Evolutionary conservation across 2,797 vertebrate species (phyloP).

Genomic region (Propithecus perrieri): DNA sequence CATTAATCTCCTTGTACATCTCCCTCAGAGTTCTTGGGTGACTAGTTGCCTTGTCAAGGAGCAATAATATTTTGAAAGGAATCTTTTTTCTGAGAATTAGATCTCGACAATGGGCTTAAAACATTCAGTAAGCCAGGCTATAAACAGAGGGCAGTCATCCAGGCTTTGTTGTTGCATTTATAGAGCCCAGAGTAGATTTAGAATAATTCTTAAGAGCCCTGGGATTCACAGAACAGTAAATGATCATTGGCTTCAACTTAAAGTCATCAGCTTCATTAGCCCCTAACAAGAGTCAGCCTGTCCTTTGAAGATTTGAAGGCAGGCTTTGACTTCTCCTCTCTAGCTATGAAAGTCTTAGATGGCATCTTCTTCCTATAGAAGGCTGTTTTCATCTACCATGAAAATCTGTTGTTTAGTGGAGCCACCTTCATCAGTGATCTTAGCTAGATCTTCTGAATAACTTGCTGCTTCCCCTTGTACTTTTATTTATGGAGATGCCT

Average conservation of each 20-base stretch:
- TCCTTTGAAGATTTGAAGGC: not conserved
- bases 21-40: not conserved
- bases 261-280: not conserved
- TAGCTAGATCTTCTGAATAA: not conserved
- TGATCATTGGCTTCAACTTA: not conserved
- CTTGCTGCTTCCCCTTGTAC: not conserved
- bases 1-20: not conserved
- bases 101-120: not conserved
- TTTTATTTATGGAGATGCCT: not conserved
- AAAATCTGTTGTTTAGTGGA: not conserved
- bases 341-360: not conserved
- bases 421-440: not conserved
- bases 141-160: not conserved
- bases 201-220: not conserved
- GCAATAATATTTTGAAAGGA: not conserved
- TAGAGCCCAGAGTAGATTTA: not conserved
- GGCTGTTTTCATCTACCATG: not conserved
- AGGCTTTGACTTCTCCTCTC: not conserved
- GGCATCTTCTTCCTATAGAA: not conserved
- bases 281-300: not conserved
- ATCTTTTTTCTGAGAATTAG: not conserved
- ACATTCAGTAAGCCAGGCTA: not conserved
- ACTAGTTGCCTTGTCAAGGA: not conserved
- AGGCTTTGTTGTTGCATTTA: not conserved
- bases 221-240: not conserved